Base-by-base conservation (phyloP, 2,113 vertebrate genomes). In the Mus musculus region DNA sequence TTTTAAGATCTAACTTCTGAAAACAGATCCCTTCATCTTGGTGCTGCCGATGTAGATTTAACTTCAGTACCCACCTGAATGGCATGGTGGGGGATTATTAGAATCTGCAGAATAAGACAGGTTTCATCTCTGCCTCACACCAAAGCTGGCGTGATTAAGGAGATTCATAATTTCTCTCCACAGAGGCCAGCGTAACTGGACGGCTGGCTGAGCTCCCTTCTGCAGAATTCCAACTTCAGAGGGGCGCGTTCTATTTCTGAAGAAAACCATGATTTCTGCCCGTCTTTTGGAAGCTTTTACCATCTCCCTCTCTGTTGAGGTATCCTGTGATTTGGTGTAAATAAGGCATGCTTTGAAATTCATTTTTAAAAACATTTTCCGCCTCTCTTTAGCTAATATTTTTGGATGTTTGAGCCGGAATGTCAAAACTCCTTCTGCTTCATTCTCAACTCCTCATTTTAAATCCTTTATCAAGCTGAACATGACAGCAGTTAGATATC, bases 401-500 rank as follows among this genome's bases (percentile, higher is more conserved):
- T 59, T 90, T 95, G 28, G n/a, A 54, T 78, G 46, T 52, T 96
- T 97, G 56, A 67, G 88, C 56, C 30, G 73, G 20, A 46, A 92
- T 95, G 86, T 91, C 91, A 95, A 36, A 95, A 98, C 20, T 65
- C 30, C 49, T 81, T 95, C 12, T 46, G 54, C 12, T 39, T 3
- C 28, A 7, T 87, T 96, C 93, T 16, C 17, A 90, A 67, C 95
- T 88, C n/a, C 22, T 95, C 54, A 39, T 90, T 94, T 90, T 94
- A 88, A 93, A 63, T 95, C 59, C 65, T 96, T 96, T 96, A 72
- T 95, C 93, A 73, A 59, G 42, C 92, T 85, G 7, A 4, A 89
- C 93, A 97, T 97, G 76, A n/a, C 20, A 54, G 56, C 93, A 93
- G 94, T 98, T 93, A 95, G 92, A 94, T 97, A 96, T 96, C 65